phyloP scores from a whole-genome alignment of 2,113 vertebrate genomes.

The Panthera uncia region DNA sequence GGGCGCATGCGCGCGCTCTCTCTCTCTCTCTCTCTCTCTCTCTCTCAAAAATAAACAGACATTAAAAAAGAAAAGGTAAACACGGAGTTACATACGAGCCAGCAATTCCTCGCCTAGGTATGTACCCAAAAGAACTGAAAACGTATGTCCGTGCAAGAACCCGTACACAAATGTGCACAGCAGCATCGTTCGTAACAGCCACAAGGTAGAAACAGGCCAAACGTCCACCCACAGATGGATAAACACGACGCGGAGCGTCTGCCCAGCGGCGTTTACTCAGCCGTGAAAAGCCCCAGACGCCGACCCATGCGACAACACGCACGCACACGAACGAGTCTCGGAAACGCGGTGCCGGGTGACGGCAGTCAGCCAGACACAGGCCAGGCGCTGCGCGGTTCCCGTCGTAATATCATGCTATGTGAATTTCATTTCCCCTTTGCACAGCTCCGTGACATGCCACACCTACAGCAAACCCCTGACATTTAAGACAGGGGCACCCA shows the following conservation, averaged over 20 bases:
- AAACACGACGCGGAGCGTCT: too few relatives aligned
- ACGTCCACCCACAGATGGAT: fast-evolving
- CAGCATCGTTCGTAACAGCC: neutral
- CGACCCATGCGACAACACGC: fast-evolving
- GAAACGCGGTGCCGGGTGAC: neutral
- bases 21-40: too few relatives aligned
- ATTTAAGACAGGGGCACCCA: neutral
- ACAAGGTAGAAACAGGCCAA: neutral
- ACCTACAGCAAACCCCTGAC: neutral
- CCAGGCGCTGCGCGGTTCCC: neutral
- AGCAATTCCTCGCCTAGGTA: neutral
- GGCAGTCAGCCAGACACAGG: neutral
- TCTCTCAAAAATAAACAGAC: too few relatives aligned
- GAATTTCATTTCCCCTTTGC: neutral
- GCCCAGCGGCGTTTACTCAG: fast-evolving
- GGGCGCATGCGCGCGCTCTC: fast-evolving
- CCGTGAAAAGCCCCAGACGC: neutral
- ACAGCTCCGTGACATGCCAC: neutral
- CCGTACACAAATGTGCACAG: too few relatives aligned
- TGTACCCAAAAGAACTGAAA: neutral
- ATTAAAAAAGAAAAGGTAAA: too few relatives aligned
- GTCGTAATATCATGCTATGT: too few relatives aligned
- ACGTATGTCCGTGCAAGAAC: too few relatives aligned
- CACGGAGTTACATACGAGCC: fast-evolving
- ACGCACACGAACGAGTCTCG: fast-evolving